A percentile compares a stretch with the other conserved stretches of the same genome.
Conservation (phyloP, 23 tunicate genomes). For the Botrylloides violaceus region DNA sequence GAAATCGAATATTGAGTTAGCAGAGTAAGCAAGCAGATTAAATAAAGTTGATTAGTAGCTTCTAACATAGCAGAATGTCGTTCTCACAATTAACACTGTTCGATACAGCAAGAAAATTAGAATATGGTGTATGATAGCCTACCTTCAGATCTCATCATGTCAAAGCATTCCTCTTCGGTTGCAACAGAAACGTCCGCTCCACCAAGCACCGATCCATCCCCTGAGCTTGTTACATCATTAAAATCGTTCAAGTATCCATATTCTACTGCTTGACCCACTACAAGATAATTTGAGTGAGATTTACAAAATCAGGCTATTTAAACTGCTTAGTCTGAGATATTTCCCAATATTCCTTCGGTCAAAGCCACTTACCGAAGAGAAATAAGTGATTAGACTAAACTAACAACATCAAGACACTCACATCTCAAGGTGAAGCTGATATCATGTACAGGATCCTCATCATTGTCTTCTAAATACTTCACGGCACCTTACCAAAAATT, state of each 20-base stretch:
- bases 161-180: neutral
- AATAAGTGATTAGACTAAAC: neutral
- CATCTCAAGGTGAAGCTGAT: neutral
- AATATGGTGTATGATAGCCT: too few species aligned
- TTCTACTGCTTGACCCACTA: neutral
- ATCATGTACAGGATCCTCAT: conserved; percentile 1
- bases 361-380: too few species aligned
- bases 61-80: too few species aligned
- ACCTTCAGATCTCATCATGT: neutral
- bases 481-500: conserved; percentile 4
- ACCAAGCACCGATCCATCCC: neutral
- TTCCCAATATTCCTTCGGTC: too few species aligned
- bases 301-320: neutral
- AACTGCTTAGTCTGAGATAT: too few species aligned
- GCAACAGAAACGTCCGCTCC: neutral
- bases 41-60: too few species aligned
- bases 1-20: too few species aligned
- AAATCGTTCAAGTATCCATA: neutral
- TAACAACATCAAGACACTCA: neutral
- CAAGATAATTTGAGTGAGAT: neutral
- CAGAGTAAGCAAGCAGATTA: too few species aligned
- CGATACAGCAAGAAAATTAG: too few species aligned
- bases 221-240: neutral
- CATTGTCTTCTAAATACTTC: conserved; percentile 3
- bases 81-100: too few species aligned